Base-by-base conservation (phyloP, 2,113 vertebrate species). In the Catharus fuscescens region DNA sequence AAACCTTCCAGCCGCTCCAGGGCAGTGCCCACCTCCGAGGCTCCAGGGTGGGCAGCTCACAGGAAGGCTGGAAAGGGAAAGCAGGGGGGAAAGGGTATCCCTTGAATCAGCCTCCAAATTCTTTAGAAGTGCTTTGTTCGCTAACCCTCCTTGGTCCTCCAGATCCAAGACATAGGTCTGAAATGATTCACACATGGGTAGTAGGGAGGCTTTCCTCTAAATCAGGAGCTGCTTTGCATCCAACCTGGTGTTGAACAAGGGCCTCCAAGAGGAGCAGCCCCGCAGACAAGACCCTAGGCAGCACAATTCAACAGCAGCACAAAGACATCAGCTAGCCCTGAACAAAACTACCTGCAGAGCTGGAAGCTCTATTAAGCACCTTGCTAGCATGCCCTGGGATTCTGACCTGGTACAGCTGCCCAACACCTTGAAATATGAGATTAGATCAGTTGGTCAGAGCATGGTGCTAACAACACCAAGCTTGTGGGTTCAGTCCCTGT, bases 171-270 rank as follows among this genome's bases (percentile, higher is more conserved):
- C 1, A 4, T 5, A 45, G 48, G 72, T 48, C 50, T 84, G 77
- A 78, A 89, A 73, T 1, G 0, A 65, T 28, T 57, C 54, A 26
- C 1, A 5, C 0, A 11, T 9, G 16, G 15, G 19, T 11, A 19
- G 60, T 59, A 8, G 13, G 12, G 32, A 81, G 23, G 42, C 15
- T 17, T 13, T 80, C 20, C 72, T 38, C 56, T 72, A 70, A 73
- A 79, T 42, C 65, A 81, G 73, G 29, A 44, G 42, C 25, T 0
- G 1, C 36, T 86, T 61, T 70, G 34, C 31, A 84, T 40, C 45
- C 4, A 0, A 48, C 45, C 0, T 0, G 36, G 45, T 50, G 36
- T 31, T 6, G 4, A 56, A 17, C 31, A 61, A 19, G n/a, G 47
- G 28, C 14, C 38, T 32, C 61, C 0, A 1, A 38, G 36, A 24